Evolutionary conservation across 1,140 invertebrate species (phyloP).

Genomic region (Drosophila murphyi): DNA sequence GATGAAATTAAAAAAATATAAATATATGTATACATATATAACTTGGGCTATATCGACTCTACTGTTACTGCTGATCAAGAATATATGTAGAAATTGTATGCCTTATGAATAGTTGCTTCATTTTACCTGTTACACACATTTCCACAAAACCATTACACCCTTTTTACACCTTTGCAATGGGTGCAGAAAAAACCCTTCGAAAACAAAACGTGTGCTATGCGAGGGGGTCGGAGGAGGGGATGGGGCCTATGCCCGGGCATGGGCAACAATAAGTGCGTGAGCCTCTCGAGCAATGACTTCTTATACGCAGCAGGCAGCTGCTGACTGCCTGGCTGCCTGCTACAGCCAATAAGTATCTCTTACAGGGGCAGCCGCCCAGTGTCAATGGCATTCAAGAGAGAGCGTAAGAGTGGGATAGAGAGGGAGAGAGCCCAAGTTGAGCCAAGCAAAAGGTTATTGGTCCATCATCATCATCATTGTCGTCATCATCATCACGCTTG

Average conservation of each 20-base stretch:
- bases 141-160: too few species aligned
- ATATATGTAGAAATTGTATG: too few species aligned
- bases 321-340: background rate
- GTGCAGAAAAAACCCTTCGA: constrained; percentile 1
- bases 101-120: too few species aligned
- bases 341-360: constrained; percentile 34
- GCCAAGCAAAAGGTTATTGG: constrained; percentile 64
- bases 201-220: constrained; percentile 35
- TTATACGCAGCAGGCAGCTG: constrained; percentile 25
- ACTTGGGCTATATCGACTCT: too few species aligned
- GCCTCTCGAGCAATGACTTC: constrained; percentile 67
- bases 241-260: background rate
- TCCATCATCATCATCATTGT: constrained; percentile 35
- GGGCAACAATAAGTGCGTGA: constrained; percentile 66
- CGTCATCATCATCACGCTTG: constrained; percentile 24
- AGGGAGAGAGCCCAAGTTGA: constrained; percentile 7
- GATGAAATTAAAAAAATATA: too few species aligned
- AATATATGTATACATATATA: too few species aligned
- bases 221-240: background rate
- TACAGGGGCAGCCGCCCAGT: constrained; percentile 57
- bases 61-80: too few species aligned
- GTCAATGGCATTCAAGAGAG: constrained; percentile 65
- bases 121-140: too few species aligned
- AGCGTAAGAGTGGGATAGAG: background rate
- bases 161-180: too few species aligned